These are phyloP conservation scores for Rhombomys opimus DNA, from an alignment of 2,113 vertebrate species.

Conservation along the genomic window DNA sequence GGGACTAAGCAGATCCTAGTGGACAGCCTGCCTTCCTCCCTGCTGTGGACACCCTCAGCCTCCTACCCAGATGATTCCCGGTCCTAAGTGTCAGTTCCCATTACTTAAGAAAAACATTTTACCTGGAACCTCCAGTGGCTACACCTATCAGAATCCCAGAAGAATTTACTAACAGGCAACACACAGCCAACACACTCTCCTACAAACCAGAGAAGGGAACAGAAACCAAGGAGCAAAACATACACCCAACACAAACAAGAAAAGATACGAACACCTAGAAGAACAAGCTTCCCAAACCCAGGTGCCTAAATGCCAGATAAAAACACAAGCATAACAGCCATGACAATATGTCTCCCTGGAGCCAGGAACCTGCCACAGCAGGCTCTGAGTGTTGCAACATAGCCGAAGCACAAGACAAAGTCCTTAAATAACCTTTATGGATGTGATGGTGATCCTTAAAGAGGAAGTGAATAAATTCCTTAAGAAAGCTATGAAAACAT, in stretches of 20 bases:
- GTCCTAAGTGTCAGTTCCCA: not conserved
- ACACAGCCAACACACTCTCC: not conserved
- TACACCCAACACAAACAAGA: not conserved
- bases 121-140: not conserved
- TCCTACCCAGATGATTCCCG: not conserved
- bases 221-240: not conserved
- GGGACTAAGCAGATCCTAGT: not conserved
- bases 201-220: not conserved
- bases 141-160: not conserved
- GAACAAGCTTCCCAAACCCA: too few species aligned
- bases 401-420: not conserved
- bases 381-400: not conserved
- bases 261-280: too few species aligned
- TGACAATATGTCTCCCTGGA: not conserved
- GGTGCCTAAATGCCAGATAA: too few species aligned
- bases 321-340: too few species aligned
- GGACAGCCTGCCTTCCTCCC: not conserved
- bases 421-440: not conserved
- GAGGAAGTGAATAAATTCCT: not conserved
- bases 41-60: not conserved
- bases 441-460: not conserved
- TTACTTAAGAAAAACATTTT: not conserved
- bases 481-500: not conserved
- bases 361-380: not conserved
- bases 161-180: not conserved